Conservation (phyloP, 2,888 invertebrate genomes). For the Megamerina dolium region DNA sequence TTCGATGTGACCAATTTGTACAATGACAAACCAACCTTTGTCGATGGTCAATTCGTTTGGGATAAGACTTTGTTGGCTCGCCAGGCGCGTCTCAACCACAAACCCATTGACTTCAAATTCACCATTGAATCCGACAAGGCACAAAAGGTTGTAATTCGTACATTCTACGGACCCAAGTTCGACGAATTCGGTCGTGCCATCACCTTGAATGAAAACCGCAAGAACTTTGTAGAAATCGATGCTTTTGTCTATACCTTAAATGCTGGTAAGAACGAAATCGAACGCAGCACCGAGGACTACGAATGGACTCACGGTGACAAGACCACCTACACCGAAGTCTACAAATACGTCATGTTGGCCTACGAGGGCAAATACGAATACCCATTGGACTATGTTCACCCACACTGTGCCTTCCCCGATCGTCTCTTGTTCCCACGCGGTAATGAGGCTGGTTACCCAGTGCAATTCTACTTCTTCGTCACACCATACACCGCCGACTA, state of each 20-base stretch:
- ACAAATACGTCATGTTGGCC: constrained; percentile 59
- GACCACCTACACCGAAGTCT: constrained; percentile 59
- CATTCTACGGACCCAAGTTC: constrained; percentile 65
- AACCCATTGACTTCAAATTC: constrained; percentile 57
- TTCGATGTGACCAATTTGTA: constrained; percentile 52
- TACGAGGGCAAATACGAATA: constrained; percentile 53
- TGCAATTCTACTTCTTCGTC: constrained; percentile 60
- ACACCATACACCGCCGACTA: constrained; percentile 54
- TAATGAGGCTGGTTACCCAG: constrained; percentile 59
- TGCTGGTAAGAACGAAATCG: constrained; percentile 61
- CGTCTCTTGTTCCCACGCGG: constrained; percentile 69
- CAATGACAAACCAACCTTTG: constrained; percentile 28
- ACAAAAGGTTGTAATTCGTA: constrained; percentile 57
- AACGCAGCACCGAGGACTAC: constrained; percentile 63
- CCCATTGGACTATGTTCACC: constrained; percentile 54
- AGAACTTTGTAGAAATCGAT: constrained; percentile 62
- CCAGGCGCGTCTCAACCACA: constrained; percentile 60
- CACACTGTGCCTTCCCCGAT: constrained; percentile 63
- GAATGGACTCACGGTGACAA: constrained; percentile 59
- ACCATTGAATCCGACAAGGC: constrained; percentile 55
- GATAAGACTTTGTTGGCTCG: constrained; percentile 52
- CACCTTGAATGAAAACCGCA: constrained; percentile 56
- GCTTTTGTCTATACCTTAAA: constrained; percentile 56
- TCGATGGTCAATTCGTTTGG: constrained; percentile 41
- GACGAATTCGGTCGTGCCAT: constrained; percentile 55